These are phyloP conservation scores for Caenorhabditis macrosperma DNA, from an alignment of 2,888 invertebrate species.

Conservation along the genomic window DNA sequence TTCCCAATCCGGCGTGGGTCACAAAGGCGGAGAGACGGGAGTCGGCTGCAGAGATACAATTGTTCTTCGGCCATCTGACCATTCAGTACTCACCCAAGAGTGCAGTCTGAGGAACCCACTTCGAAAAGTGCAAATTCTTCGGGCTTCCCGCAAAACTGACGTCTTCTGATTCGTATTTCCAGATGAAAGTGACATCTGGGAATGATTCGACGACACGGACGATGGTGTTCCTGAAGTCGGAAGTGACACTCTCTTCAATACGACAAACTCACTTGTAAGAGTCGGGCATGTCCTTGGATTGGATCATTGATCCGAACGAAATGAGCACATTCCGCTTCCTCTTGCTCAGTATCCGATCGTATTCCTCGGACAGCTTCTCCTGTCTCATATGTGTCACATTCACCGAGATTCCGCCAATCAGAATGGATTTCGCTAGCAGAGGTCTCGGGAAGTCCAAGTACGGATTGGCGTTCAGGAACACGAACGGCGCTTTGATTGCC, in stretches of 20 bases:
- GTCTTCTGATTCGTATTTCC: constrained; percentile 43
- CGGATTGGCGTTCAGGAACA: constrained; percentile 45
- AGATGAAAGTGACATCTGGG: constrained; percentile 49
- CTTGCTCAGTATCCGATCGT: constrained; percentile 8
- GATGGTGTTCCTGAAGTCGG: constrained; percentile 24
- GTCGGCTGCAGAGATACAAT: constrained; percentile 14
- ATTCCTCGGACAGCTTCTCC: constrained; percentile 11
- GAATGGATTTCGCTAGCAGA: constrained; percentile 27
- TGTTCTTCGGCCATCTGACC: neutral
- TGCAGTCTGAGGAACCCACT: constrained; percentile 32
- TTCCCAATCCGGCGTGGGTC: constrained; percentile 52
- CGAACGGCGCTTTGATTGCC: constrained; percentile 13
- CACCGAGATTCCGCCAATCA: constrained; percentile 50
- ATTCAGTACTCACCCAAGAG: constrained; percentile 1
- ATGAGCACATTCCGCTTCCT: constrained; percentile 26
- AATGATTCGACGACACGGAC: constrained; percentile 3
- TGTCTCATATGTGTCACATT: constrained; percentile 14
- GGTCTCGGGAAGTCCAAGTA: constrained; percentile 47
- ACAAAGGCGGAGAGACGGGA: constrained; percentile 42
- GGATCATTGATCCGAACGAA: constrained; percentile 45
- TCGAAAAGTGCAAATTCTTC: constrained; percentile 10
- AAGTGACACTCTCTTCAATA: too few species aligned
- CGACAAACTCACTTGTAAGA: constrained; percentile 8
- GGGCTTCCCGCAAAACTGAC: neutral
- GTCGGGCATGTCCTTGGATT: constrained; percentile 41